Base-by-base conservation (phyloP, 2,797 vertebrate genomes). In the Tinamus major region DNA sequence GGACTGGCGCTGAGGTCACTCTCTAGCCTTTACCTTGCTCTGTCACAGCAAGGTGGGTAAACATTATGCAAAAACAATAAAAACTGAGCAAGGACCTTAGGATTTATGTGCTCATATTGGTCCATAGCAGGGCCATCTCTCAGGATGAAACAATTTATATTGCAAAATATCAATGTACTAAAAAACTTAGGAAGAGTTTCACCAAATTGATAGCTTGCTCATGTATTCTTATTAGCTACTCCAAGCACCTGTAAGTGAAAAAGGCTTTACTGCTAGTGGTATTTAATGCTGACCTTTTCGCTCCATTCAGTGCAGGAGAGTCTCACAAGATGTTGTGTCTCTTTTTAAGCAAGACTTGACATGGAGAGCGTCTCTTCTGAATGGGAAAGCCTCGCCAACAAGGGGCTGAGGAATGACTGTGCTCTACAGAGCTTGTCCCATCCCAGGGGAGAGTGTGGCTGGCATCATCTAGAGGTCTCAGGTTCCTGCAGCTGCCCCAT, bases 111-210 rank as follows among this genome's bases (percentile, higher is more conserved):
- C 39, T 46, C 12, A 1, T 63, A 69, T 72, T 71, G n/a, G 77
- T 85, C 62, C 18, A 11, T 48, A 75, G 16, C 94, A 85, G 49
- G 58, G 51, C 74, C 83, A 80, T 75, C 53, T 91, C 62, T 86
- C 48, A 55, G 17, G 62, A 79, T 58, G 42, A 79, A 79, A 37
- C 0, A 2, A 69, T 80, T 79, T 89, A 44, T 58, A 16, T 1
- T 68, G 58, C 65, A 35, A 94, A 85, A 72, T 89, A 91, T n/a
- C 75, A 75, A 14, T 29, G 46, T 75, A 44, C 62, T 89, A 31
- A 91, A 85, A 85, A 92, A 44, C 85, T 93, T 83, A 87, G 78
- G 71, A 79, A 80, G 68, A 93, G 8, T 72, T 81, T 85, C 83
- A n/a, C 39, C 63, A n/a, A 56, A 18, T 5, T 83, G 94, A 59